These are phyloP conservation scores for Oncopodura yosiiana DNA, from an alignment of 1,140 invertebrate genomes.

Conservation along the genomic window DNA sequence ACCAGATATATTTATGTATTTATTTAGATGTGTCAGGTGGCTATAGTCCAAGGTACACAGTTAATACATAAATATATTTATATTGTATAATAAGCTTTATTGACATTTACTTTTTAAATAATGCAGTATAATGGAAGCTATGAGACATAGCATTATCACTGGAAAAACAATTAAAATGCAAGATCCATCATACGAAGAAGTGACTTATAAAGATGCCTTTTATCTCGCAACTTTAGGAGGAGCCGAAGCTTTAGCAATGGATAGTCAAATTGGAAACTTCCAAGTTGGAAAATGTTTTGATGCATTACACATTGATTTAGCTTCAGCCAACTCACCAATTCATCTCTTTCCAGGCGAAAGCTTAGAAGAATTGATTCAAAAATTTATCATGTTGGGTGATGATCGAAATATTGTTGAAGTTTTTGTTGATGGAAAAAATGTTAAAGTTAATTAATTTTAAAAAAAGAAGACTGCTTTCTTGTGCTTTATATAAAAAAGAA, in stretches of 20 bases:
- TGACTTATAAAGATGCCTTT: slow-evolving; percentile 68
- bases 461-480: no score
- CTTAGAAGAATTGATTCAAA: slow-evolving; percentile 56
- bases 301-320: slow-evolving; percentile 54
- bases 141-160: slow-evolving; percentile 59
- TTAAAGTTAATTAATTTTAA: no score
- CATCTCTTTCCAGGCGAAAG: slow-evolving; percentile 45
- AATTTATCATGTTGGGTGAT: slow-evolving; percentile 72
- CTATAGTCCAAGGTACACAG: slow-evolving; percentile 56
- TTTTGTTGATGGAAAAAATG: slow-evolving; percentile 58
- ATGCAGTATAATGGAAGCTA: slow-evolving; percentile 65
- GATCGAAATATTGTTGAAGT: slow-evolving; percentile 70
- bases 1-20: slow-evolving; percentile 20
- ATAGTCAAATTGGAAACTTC: slow-evolving; percentile 67
- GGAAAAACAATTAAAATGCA: slow-evolving; percentile 53
- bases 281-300: slow-evolving; percentile 72
- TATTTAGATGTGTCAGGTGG: slow-evolving; percentile 69
- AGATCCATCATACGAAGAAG: slow-evolving; percentile 42
- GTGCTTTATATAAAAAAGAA: no score
- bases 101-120: no score
- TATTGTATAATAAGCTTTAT: no score
- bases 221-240: slow-evolving; percentile 76
- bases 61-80: no score
- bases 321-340: slow-evolving; percentile 35
- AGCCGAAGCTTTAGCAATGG: slow-evolving; percentile 62